These are phyloP conservation scores for Ctenodactylus gundi DNA, from an alignment of 2,113 vertebrate species.

Conservation along the genomic window DNA sequence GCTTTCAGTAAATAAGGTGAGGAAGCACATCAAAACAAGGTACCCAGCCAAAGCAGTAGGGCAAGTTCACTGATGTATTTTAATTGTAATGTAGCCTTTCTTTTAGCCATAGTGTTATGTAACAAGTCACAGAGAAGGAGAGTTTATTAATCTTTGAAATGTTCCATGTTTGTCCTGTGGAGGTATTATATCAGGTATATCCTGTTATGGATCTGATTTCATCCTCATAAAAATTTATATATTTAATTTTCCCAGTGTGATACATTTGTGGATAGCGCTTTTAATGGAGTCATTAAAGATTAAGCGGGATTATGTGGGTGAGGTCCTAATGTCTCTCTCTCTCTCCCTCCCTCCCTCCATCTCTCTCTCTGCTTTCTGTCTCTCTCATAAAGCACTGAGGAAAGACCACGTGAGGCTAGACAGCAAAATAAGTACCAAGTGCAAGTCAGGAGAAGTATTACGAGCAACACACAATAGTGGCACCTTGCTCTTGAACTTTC, in stretches of 20 bases:
- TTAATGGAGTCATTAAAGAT: not conserved
- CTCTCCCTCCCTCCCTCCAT: too few relatives aligned
- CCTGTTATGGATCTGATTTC: not conserved
- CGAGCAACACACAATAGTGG: not conserved
- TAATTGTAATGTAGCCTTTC: constrained; percentile 73
- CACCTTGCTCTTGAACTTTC: not conserved
- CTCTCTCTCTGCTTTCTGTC: too few relatives aligned
- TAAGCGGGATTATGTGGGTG: not conserved
- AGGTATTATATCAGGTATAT: not conserved
- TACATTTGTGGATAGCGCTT: not conserved
- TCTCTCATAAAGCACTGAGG: not conserved
- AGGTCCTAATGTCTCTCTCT: not conserved
- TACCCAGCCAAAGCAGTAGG: constrained; percentile 66
- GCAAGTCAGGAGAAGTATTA: not conserved
- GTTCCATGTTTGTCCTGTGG: not conserved
- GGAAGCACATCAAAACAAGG: constrained; percentile 78
- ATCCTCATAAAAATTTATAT: not conserved
- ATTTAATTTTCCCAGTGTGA: not conserved
- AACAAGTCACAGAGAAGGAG: not conserved
- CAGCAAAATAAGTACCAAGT: not conserved
- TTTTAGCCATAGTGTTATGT: constrained; percentile 63
- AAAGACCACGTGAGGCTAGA: not conserved
- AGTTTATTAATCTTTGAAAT: not conserved
- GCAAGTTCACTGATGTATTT: constrained; percentile 70
- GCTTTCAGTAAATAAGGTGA: constrained; percentile 81